A percentile compares a stretch with the other conserved stretches of the same genome.
phyloP scores from a whole-genome alignment of 2,113 vertebrate species.

The Ailurus styani region DNA sequence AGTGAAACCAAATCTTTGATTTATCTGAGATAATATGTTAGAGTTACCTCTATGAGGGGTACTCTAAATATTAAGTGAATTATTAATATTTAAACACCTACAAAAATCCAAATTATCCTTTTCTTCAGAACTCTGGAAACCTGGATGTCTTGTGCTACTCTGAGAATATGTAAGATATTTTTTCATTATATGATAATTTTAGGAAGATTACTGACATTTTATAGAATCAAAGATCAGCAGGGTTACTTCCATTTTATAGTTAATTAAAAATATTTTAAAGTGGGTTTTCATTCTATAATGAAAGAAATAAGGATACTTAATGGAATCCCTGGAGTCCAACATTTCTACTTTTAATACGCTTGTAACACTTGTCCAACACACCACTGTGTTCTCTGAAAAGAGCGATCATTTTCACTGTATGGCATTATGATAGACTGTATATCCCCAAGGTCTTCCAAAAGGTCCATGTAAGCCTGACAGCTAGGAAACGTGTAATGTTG shows the following conservation, averaged over 20 bases:
- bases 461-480: conserved; percentile 15
- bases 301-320: conserved; percentile 57
- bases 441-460: conserved; percentile 47
- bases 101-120: conserved; percentile 5
- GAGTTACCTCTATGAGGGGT: background rate
- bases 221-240: conserved; percentile 49
- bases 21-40: conserved; percentile 9
- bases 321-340: conserved; percentile 33
- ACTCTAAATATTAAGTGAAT: conserved; percentile 22
- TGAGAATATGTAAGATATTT: conserved; percentile 29
- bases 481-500: background rate
- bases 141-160: background rate
- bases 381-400: conserved; percentile 59
- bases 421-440: background rate
- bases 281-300: conserved; percentile 45
- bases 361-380: conserved; percentile 48
- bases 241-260: conserved; percentile 44
- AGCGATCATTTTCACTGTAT: conserved; percentile 48
- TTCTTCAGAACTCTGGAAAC: conserved; percentile 25
- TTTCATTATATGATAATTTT: conserved; percentile 53
- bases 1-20: conserved; percentile 6
- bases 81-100: conserved; percentile 14
- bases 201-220: conserved; percentile 53
- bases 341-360: conserved; percentile 69
- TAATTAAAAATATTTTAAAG: conserved; percentile 63